Percentiles rank a stretch among this genome's conserved stretches.
Conservation (phyloP, 2,888 invertebrate species). For the Conomelus anceps region DNA sequence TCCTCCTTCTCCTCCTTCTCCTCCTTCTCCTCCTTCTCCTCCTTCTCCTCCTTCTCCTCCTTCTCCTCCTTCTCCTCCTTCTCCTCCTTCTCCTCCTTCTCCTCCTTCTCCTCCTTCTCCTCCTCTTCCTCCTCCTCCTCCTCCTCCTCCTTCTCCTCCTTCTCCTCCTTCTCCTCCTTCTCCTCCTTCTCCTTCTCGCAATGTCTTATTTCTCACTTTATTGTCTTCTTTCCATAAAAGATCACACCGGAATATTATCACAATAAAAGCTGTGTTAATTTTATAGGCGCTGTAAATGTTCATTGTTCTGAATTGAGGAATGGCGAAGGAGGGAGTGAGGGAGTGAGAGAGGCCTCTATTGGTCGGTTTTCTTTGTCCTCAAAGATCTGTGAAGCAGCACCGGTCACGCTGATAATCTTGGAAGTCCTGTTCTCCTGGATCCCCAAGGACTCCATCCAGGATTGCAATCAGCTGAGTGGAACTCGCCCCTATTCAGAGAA, state of each 20-base stretch:
- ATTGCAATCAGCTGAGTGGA: too few relatives aligned
- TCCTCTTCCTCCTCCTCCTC: not conserved
- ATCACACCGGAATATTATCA: not conserved
- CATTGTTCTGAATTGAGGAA: too few relatives aligned
- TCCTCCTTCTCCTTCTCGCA: not conserved
- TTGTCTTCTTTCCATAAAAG: not conserved
- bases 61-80: not conserved
- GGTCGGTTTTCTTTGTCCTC: too few relatives aligned
- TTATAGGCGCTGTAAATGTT: not conserved
- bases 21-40: not conserved
- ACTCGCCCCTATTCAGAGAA: too few relatives aligned
- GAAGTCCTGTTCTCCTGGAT: too few relatives aligned
- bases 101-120: not conserved
- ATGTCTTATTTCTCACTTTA: not conserved
- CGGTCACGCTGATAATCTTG: too few relatives aligned
- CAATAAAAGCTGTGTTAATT: not conserved
- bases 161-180: not conserved
- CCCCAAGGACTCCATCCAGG: too few relatives aligned
- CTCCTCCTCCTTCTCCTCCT: not conserved
- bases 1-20: not conserved
- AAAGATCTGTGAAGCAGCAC: too few relatives aligned
- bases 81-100: not conserved
- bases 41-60: not conserved
- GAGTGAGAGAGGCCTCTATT: too few relatives aligned
- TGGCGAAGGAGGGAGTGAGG: too few relatives aligned